A percentile compares a stretch with the other conserved stretches of the same genome.
Evolutionary conservation across 1,140 invertebrate species (phyloP).

Genomic region (Portunus trituberculatus): DNA sequence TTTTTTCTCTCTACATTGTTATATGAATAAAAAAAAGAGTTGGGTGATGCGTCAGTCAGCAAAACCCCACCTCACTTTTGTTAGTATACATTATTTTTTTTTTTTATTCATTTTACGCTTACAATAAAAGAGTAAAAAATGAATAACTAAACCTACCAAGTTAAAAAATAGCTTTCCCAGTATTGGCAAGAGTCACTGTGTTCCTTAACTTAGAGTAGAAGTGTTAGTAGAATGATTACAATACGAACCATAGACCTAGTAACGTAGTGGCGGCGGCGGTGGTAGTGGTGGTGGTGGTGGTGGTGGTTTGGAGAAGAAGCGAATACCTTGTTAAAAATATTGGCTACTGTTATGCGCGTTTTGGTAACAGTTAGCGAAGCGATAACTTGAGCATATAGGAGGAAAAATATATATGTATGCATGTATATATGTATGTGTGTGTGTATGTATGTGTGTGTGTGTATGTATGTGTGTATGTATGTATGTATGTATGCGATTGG

Average conservation of each 20-base stretch:
- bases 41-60: background rate
- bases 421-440: background rate
- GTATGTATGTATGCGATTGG: constrained; percentile 16
- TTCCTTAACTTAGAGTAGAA: background rate
- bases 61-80: background rate
- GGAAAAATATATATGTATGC: background rate
- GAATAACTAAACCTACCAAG: background rate
- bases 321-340: background rate
- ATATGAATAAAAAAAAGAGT: background rate
- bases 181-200: background rate
- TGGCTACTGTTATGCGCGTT: background rate
- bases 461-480: background rate
- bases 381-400: background rate
- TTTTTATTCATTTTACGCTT: background rate
- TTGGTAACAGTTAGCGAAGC: background rate
- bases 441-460: background rate
- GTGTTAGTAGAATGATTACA: background rate
- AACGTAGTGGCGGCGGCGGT: too few species aligned
- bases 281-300: too few species aligned
- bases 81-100: background rate
- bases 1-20: background rate
- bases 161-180: constrained; percentile 10
- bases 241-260: background rate
- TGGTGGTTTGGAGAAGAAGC: background rate
- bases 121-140: constrained; percentile 15